Evolutionary conservation across 2,888 invertebrate species (phyloP), one percentile per base, ranked within the genome.

Genomic region (Tenthredo notha): DNA sequence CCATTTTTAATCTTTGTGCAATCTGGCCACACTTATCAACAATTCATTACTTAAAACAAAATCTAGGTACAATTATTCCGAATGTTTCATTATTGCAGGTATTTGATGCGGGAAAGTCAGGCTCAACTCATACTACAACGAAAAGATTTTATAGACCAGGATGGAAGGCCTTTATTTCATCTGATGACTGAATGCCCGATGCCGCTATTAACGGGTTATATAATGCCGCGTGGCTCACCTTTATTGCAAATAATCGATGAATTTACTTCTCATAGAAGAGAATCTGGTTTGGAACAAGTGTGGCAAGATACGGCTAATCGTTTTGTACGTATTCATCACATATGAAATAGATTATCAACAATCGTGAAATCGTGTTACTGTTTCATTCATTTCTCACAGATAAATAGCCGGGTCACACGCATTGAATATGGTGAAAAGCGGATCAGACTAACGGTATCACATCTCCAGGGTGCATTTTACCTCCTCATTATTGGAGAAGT

Each of bases 141-240:
- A 21, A 43, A 29, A 10, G 43, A 74, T n/a, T 40, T 74, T 4
- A 40, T 9, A n/a, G 72, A 74, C 25, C 9, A 74, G n/a, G 0
- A 21, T 12, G 72, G n/a, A 21, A 43, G 43, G 18, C 43, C 72
- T 74, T 43, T 74, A 43, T 74, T 74, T 43, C 72, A 74, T 43
- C 15, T 43, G 6, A 74, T 74, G 72, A 21, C 40, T n/a, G 72
- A 74, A 74, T 74, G 72, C 72, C 72, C 72, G 9, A 74, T 74
- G 21, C 72, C 72, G 5, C 0, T 21, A 5, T 43, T 21, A 21
- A 74, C 9, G 7, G 25, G 25, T 43, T 74, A 74, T 29, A 43
- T n/a, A 5, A 74, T 74, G 72, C 72, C 40, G 7, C 72, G 72
- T 40, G 72, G 72, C 10, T 43, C 43, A 74, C 43, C 43, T 43